These are phyloP conservation scores for Lophius americanus DNA, from an alignment of 2,797 vertebrate species.

Conservation along the genomic window DNA sequence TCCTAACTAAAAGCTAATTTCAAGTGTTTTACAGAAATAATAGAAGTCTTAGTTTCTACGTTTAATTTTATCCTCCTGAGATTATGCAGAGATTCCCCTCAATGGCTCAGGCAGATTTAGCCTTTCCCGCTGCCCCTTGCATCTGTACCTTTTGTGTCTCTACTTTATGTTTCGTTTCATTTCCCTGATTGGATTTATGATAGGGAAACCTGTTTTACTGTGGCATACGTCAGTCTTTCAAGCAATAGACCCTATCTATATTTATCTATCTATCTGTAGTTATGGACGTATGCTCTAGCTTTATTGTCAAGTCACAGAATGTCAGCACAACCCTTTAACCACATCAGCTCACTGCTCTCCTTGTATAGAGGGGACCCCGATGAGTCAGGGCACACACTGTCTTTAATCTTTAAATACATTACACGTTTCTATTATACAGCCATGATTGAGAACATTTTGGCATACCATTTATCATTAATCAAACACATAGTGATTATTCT, in stretches of 20 bases:
- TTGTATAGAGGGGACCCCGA: conserved; percentile 45
- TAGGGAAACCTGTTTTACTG: conserved; percentile 58
- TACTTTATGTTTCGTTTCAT: conserved; percentile 76
- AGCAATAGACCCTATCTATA: no score
- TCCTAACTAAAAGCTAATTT: conserved; percentile 7
- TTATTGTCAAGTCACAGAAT: conserved; percentile 79
- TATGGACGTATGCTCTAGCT: conserved; percentile 79
- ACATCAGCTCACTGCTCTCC: conserved; percentile 9
- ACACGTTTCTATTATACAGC: conserved; percentile 52
- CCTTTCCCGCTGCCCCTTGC: conserved; percentile 34
- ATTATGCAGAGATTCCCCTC: conserved; percentile 63
- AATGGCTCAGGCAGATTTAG: conserved; percentile 37
- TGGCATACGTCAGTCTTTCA: no score
- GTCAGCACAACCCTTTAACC: conserved; percentile 44
- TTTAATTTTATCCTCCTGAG: conserved; percentile 31
- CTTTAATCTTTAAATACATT: conserved; percentile 68
- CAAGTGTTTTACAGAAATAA: conserved; percentile 19
- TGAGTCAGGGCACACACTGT: conserved; percentile 51
- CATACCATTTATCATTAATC: no score
- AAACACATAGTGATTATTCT: no score
- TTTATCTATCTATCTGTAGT: conserved; percentile 55
- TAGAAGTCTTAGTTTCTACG: conserved; percentile 42
- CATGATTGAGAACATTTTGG: no score
- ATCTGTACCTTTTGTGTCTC: conserved; percentile 50
- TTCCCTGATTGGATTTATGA: conserved; percentile 84